Conservation (phyloP, 2,888 invertebrate genomes). For the Yponomeuta evonymella region DNA sequence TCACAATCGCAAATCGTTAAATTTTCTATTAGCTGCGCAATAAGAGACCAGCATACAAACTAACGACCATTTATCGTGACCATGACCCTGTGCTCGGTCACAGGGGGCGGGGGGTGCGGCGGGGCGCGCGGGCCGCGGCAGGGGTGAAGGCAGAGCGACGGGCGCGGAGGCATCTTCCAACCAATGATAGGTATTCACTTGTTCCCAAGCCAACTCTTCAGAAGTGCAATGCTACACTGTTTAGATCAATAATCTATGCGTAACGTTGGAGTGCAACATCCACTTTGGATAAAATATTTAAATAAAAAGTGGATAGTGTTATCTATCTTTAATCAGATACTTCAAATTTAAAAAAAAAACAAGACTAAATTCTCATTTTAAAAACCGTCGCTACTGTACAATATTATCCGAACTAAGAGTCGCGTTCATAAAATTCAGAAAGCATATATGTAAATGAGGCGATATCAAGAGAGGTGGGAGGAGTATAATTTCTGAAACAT, state of each 20-base stretch:
- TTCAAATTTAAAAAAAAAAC: too few species aligned
- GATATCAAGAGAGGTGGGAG: background rate
- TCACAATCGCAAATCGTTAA: background rate
- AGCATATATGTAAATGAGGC: too few species aligned
- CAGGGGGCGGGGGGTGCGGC: slow-evolving; percentile 38
- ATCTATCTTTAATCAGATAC: too few species aligned
- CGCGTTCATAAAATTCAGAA: too few species aligned
- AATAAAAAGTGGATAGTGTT: too few species aligned
- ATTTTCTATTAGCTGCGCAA: background rate
- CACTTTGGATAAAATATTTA: too few species aligned
- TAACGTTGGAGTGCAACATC: too few species aligned
- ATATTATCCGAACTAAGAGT: too few species aligned
- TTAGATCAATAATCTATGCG: too few species aligned
- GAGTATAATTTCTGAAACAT: background rate
- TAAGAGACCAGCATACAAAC: background rate
- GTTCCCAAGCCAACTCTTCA: slow-evolving; percentile 8
- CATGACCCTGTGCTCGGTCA: slow-evolving; percentile 67
- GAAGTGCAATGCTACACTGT: background rate
- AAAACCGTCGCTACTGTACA: too few species aligned
- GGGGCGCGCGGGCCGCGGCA: slow-evolving; percentile 22
- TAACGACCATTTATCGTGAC: slow-evolving; percentile 34
- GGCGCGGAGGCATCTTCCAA: background rate
- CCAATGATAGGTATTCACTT: slow-evolving; percentile 6
- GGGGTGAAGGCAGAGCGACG: slow-evolving; percentile 6
- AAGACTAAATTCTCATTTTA: too few species aligned